phyloP scores from a whole-genome alignment of 2,797 vertebrate genomes.

The Melanogrammus aeglefinus region DNA sequence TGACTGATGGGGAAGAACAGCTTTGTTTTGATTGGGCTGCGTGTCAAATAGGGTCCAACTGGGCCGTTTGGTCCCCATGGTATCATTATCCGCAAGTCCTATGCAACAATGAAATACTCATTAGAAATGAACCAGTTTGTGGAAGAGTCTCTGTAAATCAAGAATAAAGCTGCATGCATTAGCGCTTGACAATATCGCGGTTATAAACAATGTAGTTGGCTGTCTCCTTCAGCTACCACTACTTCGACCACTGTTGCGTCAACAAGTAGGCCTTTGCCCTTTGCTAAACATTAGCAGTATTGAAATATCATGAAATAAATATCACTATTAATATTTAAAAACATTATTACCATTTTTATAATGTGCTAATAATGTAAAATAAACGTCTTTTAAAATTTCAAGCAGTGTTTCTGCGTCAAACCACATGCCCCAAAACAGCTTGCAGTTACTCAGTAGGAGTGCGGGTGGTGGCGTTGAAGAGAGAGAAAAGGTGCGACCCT shows the following conservation, averaged over 20 bases:
- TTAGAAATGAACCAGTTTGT: conserved; percentile 21
- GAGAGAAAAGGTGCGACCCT: neutral
- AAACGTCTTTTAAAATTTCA: neutral
- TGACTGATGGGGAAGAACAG: conserved; percentile 59
- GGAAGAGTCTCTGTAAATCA: conserved; percentile 8
- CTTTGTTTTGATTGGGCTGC: conserved; percentile 53
- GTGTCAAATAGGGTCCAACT: conserved; percentile 58
- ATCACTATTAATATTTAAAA: neutral
- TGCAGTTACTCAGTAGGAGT: neutral
- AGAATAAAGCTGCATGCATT: neutral
- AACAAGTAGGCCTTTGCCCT: conserved; percentile 1
- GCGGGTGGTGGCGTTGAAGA: neutral
- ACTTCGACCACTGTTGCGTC: neutral
- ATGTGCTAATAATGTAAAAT: neutral
- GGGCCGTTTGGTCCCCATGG: conserved; percentile 71
- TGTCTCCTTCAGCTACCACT: neutral
- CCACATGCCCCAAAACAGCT: neutral
- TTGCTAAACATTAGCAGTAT: neutral
- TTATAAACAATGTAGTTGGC: neutral
- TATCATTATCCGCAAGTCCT: conserved; percentile 65
- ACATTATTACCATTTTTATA: neutral
- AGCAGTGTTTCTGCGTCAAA: neutral
- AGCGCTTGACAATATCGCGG: neutral
- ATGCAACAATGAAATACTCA: conserved; percentile 38
- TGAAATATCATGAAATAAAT: neutral